A percentile compares a stretch with the other conserved stretches of the same genome.
Evolutionary conservation across 2,797 vertebrate species (phyloP).

Genomic region (Petrocephalus sullivani): DNA sequence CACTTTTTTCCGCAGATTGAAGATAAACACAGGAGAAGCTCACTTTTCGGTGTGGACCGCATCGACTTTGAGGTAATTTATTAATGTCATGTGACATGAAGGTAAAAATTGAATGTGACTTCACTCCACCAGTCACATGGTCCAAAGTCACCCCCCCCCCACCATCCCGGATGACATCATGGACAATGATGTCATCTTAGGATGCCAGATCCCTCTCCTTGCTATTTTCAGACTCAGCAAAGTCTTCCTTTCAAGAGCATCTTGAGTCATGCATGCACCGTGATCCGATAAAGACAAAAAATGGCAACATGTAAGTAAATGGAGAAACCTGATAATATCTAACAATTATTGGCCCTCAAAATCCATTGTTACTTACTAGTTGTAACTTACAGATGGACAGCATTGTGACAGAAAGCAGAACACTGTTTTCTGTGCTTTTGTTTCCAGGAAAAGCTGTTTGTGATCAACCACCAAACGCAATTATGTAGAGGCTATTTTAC

Average conservation of each 20-base stretch:
- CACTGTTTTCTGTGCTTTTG: conserved; percentile 34
- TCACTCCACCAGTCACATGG: conserved; percentile 34
- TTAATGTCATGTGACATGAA: conserved; percentile 32
- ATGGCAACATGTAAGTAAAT: neutral
- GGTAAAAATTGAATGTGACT: conserved; percentile 35
- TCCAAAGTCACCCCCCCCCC: conserved; percentile 48
- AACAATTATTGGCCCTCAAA: neutral
- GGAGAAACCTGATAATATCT: neutral
- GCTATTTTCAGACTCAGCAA: conserved; percentile 37
- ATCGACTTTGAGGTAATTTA: conserved; percentile 23
- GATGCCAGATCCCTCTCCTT: conserved; percentile 33
- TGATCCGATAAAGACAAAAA: neutral
- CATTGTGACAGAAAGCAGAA: conserved; percentile 54
- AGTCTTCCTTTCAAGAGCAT: conserved; percentile 25
- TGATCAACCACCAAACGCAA: neutral
- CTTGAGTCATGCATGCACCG: conserved; percentile 7
- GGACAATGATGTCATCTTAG: conserved; percentile 41
- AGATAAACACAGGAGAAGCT: conserved; percentile 20
- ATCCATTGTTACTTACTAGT: neutral
- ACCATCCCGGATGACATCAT: conserved; percentile 45
- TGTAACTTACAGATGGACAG: conserved; percentile 42
- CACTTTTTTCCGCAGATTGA: conserved; percentile 26
- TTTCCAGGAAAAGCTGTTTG: conserved; percentile 16
- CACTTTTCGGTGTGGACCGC: conserved; percentile 11
- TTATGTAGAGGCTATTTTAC: conserved; percentile 3